These are phyloP conservation scores for Dichetophora obliterata DNA, from an alignment of 2,888 invertebrate genomes.

Conservation along the genomic window DNA sequence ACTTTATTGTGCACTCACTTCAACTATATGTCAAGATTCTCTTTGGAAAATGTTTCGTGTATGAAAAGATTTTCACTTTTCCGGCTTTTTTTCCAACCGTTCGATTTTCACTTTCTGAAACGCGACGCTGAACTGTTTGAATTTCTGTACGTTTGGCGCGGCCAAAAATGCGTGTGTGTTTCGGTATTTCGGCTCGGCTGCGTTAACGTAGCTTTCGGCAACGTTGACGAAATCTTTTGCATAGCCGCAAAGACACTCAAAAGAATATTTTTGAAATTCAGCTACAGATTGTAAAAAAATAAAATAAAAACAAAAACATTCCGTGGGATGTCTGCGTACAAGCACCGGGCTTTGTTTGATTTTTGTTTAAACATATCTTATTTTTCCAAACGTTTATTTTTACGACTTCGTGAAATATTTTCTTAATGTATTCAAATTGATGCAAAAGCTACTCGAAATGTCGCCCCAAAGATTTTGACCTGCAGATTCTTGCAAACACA, in stretches of 20 bases:
- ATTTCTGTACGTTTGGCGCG: not conserved
- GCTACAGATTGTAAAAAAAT: not conserved
- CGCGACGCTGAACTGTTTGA: slow-evolving; percentile 62
- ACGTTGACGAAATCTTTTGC: not conserved
- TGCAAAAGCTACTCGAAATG: too few species aligned
- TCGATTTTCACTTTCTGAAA: slow-evolving; percentile 60
- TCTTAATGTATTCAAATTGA: too few species aligned
- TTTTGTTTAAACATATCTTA: too few species aligned
- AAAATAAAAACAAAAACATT: not conserved
- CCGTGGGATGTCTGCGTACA: too few species aligned
- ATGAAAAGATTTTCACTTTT: slow-evolving; percentile 12
- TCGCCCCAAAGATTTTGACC: too few species aligned
- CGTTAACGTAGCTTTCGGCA: not conserved
- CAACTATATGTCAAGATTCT: not conserved
- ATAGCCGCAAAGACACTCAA: not conserved
- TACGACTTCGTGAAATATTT: too few species aligned
- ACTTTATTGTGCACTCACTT: slow-evolving; percentile 8
- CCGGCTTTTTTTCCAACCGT: slow-evolving; percentile 16
- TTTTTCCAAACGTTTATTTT: too few species aligned
- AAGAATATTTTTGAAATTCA: slow-evolving; percentile 3
- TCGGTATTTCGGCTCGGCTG: slow-evolving; percentile 6
- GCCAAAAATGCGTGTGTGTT: not conserved
- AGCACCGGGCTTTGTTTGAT: too few species aligned
- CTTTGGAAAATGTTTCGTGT: not conserved
- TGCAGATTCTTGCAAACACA: too few species aligned